Conservation (phyloP, 2,888 invertebrate species). For the Aspidapion aeneum region DNA sequence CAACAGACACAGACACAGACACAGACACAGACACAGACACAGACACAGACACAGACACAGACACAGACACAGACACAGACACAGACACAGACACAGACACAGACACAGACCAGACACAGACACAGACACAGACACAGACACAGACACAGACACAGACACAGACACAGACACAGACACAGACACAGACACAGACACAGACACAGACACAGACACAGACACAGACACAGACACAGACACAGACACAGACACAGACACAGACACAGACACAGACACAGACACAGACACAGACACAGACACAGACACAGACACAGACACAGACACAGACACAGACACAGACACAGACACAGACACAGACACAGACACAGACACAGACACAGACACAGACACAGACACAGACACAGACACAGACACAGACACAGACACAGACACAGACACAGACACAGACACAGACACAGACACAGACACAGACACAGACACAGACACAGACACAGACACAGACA, state of each 20-base stretch:
- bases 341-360: slow-evolving; percentile 9
- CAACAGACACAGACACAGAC: slow-evolving; percentile 7
- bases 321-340: slow-evolving; percentile 10
- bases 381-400: slow-evolving; percentile 9
- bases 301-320: slow-evolving; percentile 10
- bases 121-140: slow-evolving; percentile 8
- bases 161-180: slow-evolving; percentile 9
- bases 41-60: slow-evolving; percentile 10
- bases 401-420: slow-evolving; percentile 8
- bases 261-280: slow-evolving; percentile 8
- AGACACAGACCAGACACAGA: slow-evolving; percentile 8
- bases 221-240: slow-evolving; percentile 9
- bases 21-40: slow-evolving; percentile 9
- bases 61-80: slow-evolving; percentile 10
- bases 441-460: slow-evolving; percentile 8
- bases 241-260: slow-evolving; percentile 6
- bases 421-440: slow-evolving; percentile 9
- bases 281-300: slow-evolving; percentile 11
- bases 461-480: slow-evolving; percentile 9
- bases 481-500: slow-evolving; percentile 9
- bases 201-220: slow-evolving; percentile 7
- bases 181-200: slow-evolving; percentile 8
- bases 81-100: slow-evolving; percentile 10
- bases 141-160: slow-evolving; percentile 7
- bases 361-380: slow-evolving; percentile 10